phyloP scores from a whole-genome alignment of 1,140 invertebrate genomes.

The Drosophila equinoxialis region DNA sequence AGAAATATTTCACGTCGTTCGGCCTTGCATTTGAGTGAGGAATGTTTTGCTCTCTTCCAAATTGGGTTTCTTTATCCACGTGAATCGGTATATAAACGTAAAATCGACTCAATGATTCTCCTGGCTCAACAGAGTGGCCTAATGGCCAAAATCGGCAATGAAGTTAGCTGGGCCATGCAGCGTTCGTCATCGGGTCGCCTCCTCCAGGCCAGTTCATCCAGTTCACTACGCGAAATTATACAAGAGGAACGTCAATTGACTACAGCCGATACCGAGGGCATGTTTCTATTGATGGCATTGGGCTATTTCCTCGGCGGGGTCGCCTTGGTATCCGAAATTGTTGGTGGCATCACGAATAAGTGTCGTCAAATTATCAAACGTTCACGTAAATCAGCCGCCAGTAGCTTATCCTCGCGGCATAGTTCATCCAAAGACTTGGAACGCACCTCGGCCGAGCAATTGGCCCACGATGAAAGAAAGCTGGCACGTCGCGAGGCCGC shows the following conservation, averaged over 20 bases:
- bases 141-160: conserved; percentile 86
- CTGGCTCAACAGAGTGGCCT: conserved; percentile 87
- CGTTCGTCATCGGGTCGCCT: conserved; percentile 85
- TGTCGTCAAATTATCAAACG: conserved; percentile 83
- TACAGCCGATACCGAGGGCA: conserved; percentile 90
- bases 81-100: conserved; percentile 85
- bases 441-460: conserved; percentile 43
- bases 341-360: conserved; percentile 86
- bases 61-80: conserved; percentile 86
- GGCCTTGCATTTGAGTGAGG: conserved; percentile 87
- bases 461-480: conserved; percentile 55
- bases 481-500: conserved; percentile 50
- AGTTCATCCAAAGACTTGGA: conserved; percentile 34
- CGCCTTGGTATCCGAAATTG: conserved; percentile 85
- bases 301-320: conserved; percentile 86
- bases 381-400: conserved; percentile 61
- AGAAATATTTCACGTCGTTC: conserved; percentile 85
- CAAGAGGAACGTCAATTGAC: conserved; percentile 88
- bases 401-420: conserved; percentile 62
- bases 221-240: conserved; percentile 70
- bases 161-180: conserved; percentile 88
- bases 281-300: conserved; percentile 88
- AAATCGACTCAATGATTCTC: conserved; percentile 85
- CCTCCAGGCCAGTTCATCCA: conserved; percentile 83
- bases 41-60: conserved; percentile 88